Conservation (phyloP, 2,113 vertebrate genomes). For the Myiagra hebetior region DNA sequence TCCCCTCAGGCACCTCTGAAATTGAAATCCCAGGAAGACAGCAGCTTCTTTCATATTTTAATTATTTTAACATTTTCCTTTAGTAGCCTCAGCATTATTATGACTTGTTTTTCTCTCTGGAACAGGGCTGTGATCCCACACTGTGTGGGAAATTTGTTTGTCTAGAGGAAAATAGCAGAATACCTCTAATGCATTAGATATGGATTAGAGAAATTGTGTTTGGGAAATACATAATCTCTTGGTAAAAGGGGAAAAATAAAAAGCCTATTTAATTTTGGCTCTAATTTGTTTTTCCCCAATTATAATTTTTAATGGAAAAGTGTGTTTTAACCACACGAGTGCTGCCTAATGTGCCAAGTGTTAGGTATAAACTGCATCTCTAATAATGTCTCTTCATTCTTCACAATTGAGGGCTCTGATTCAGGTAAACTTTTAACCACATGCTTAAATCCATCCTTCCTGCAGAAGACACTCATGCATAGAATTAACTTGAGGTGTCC, state of each 20-base stretch:
- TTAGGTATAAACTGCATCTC: not conserved
- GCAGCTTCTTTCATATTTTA: slow-evolving; percentile 67
- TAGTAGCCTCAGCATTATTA: slow-evolving; percentile 64
- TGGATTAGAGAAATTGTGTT: slow-evolving; percentile 34
- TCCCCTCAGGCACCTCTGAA: slow-evolving; percentile 61
- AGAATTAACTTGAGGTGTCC: slow-evolving; percentile 20
- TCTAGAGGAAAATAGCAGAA: slow-evolving; percentile 53
- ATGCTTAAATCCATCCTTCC: slow-evolving; percentile 7
- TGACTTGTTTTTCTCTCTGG: slow-evolving; percentile 58
- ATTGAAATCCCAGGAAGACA: slow-evolving; percentile 67
- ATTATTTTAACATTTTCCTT: slow-evolving; percentile 74
- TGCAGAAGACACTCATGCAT: not conserved
- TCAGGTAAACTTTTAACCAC: slow-evolving; percentile 33
- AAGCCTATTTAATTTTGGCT: slow-evolving; percentile 43
- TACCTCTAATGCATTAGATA: slow-evolving; percentile 44
- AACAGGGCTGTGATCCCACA: slow-evolving; percentile 42
- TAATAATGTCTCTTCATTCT: not conserved
- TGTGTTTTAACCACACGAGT: slow-evolving; percentile 47
- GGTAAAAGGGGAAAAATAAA: slow-evolving; percentile 33
- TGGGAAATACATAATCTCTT: slow-evolving; percentile 52
- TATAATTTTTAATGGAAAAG: slow-evolving; percentile 67
- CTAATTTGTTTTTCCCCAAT: slow-evolving; percentile 31
- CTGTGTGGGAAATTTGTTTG: slow-evolving; percentile 46
- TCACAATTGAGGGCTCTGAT: not conserved
- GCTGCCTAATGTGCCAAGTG: slow-evolving; percentile 31